Percentiles rank a stretch among this genome's conserved stretches.
These are phyloP conservation scores for Bibio marci DNA, from an alignment of 2,888 invertebrate species.

Conservation along the genomic window DNA sequence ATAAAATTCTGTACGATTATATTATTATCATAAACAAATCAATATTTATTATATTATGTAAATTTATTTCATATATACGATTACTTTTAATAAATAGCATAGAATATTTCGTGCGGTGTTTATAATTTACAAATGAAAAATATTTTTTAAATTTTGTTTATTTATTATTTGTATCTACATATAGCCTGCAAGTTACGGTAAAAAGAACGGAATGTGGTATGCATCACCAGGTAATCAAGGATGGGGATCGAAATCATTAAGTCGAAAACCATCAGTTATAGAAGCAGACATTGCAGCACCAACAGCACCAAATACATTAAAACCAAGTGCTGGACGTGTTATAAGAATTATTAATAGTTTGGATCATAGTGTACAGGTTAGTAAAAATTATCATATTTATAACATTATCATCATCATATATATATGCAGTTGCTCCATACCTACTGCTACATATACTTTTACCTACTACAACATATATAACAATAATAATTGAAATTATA, in stretches of 20 bases:
- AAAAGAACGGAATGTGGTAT: constrained; percentile 82
- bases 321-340: constrained; percentile 68
- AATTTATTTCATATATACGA: too few species aligned
- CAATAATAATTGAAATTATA: too few species aligned
- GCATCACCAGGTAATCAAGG: constrained; percentile 38
- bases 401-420: too few species aligned
- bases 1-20: too few species aligned
- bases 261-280: constrained; percentile 67
- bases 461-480: too few species aligned
- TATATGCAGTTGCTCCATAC: too few species aligned
- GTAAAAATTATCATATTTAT: constrained; percentile 8
- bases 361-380: constrained; percentile 79
- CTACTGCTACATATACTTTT: too few species aligned
- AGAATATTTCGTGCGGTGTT: too few species aligned
- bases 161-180: constrained; percentile 11
- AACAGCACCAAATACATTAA: constrained; percentile 40
- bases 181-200: constrained; percentile 78
- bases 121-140: too few species aligned
- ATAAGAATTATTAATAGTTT: constrained; percentile 88
- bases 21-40: too few species aligned
- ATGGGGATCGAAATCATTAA: constrained; percentile 50
- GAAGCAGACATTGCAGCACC: constrained; percentile 59
- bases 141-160: neutral
- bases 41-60: too few species aligned
- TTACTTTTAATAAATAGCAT: too few species aligned